Evolutionary conservation across 1,140 invertebrate species (phyloP).

Genomic region (Drosophila saltans): DNA sequence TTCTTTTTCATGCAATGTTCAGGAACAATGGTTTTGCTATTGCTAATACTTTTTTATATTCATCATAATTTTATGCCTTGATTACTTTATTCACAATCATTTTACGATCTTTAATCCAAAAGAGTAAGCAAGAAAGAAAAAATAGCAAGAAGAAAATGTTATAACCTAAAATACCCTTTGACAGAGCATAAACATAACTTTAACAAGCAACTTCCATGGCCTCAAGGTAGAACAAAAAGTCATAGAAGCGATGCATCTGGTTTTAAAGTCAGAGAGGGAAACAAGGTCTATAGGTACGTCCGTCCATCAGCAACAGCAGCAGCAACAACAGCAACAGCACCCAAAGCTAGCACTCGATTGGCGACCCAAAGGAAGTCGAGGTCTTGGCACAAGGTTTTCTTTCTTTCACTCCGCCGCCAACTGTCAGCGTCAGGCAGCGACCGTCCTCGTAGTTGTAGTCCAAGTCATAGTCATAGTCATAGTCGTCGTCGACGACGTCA

Average conservation of each 20-base stretch:
- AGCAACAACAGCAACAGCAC: not conserved
- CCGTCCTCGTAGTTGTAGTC: slow-evolving; percentile 16
- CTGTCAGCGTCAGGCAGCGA: slow-evolving; percentile 11
- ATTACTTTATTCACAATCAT: slow-evolving; percentile 12
- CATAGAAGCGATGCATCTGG: slow-evolving; percentile 38
- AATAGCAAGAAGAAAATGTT: slow-evolving; percentile 2
- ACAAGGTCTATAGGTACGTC: slow-evolving; percentile 33
- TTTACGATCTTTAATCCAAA: not conserved
- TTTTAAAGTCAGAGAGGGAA: slow-evolving; percentile 1
- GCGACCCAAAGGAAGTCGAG: slow-evolving; percentile 79
- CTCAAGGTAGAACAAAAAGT: slow-evolving; percentile 40
- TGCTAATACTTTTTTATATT: slow-evolving; percentile 8
- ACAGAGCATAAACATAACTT: slow-evolving; percentile 58
- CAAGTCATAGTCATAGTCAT: slow-evolving; percentile 7
- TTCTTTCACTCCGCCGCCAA: slow-evolving; percentile 38
- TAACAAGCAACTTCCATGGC: slow-evolving; percentile 68
- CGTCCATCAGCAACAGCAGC: slow-evolving; percentile 1
- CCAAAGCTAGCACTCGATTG: slow-evolving; percentile 8
- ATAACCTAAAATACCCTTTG: slow-evolving; percentile 24
- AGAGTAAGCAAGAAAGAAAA: not conserved
- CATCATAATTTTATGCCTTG: slow-evolving; percentile 13
- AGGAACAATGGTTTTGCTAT: not conserved
- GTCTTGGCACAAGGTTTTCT: slow-evolving; percentile 77
- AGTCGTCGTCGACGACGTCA: slow-evolving; percentile 46
- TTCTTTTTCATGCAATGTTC: too few relatives aligned